These are phyloP conservation scores for Linhomoeus sp. DNA, from an alignment of 2,888 invertebrate genomes.

Conservation along the genomic window DNA sequence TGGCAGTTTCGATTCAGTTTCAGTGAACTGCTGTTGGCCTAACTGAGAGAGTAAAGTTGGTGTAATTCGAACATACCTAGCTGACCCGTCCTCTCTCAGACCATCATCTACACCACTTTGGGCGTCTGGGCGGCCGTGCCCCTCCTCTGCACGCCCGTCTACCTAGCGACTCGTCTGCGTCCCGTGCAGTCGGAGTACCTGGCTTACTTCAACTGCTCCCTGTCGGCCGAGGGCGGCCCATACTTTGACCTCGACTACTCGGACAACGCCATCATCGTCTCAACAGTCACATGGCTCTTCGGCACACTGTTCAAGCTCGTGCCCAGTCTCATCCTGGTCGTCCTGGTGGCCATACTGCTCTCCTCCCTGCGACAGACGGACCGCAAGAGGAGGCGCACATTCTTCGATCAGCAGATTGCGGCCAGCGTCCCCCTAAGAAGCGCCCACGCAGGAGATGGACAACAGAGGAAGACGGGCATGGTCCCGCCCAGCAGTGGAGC, in stretches of 20 bases:
- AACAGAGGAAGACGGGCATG: too few species aligned
- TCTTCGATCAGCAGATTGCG: too few species aligned
- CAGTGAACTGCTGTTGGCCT: too few species aligned
- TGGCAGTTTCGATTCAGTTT: too few species aligned
- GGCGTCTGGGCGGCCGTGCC: constrained; percentile 14
- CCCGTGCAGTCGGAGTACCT: not conserved
- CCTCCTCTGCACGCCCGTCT: constrained; percentile 15
- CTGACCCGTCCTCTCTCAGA: too few species aligned
- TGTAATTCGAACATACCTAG: too few species aligned
- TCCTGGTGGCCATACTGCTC: not conserved
- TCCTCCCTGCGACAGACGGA: not conserved
- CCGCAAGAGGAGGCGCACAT: constrained; percentile 9
- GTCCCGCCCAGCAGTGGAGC: too few species aligned
- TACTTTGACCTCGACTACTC: constrained; percentile 12
- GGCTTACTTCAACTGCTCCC: not conserved
- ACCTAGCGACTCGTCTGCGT: constrained; percentile 9
- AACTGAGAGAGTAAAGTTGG: too few species aligned
- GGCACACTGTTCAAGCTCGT: constrained; percentile 17
- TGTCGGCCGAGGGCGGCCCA: constrained; percentile 7
- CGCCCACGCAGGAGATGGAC: too few species aligned
- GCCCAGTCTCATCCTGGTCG: constrained; percentile 12
- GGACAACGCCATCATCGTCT: constrained; percentile 11
- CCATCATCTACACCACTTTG: too few species aligned
- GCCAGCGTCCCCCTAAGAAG: too few species aligned
- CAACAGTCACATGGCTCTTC: constrained; percentile 16